These are phyloP conservation scores for Diabrotica virgifera DNA, from an alignment of 1,140 invertebrate species.

Conservation along the genomic window DNA sequence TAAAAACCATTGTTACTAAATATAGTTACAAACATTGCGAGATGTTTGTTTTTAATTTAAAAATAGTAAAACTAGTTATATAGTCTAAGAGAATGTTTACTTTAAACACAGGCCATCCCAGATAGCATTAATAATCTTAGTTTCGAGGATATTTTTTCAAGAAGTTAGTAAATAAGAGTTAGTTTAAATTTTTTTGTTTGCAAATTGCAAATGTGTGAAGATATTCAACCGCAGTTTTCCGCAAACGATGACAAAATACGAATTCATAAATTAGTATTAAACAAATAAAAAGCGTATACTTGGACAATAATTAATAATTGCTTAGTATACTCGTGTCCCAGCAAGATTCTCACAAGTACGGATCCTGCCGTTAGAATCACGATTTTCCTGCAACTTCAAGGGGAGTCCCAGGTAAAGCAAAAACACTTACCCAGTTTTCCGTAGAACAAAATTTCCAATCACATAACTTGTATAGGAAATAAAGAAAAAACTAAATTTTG, in stretches of 20 bases:
- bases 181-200: no score
- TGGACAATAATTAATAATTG: background rate
- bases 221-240: no score
- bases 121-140: no score
- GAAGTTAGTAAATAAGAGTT: no score
- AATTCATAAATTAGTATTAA: no score
- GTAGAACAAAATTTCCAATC: slow-evolving; percentile 6
- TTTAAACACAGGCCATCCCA: no score
- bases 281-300: no score
- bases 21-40: slow-evolving; percentile 41
- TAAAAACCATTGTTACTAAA: slow-evolving; percentile 41
- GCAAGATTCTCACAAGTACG: slow-evolving; percentile 19
- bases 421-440: background rate
- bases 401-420: background rate
- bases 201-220: no score
- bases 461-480: slow-evolving; percentile 5
- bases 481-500: background rate
- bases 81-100: no score
- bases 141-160: no score
- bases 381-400: background rate
- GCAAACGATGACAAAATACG: no score
- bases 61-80: slow-evolving; percentile 32
- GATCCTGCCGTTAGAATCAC: background rate
- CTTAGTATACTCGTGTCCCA: slow-evolving; percentile 18
- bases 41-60: slow-evolving; percentile 37